Evolutionary conservation across 2,888 invertebrate genomes (phyloP).

Genomic region (Melanostoma mellinum): DNA sequence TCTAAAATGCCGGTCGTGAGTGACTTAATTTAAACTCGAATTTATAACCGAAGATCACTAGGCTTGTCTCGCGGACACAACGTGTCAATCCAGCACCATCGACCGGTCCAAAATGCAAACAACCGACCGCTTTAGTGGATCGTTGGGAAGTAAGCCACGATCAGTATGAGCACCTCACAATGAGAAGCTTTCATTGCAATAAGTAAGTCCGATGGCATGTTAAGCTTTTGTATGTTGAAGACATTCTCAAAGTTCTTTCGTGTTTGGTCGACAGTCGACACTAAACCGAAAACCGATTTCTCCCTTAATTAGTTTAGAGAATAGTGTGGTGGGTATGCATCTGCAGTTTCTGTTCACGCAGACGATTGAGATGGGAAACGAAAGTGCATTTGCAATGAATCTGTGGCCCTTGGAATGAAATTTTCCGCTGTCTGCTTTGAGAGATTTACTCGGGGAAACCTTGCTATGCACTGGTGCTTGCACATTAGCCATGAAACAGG

Average conservation of each 20-base stretch:
- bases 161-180: slow-evolving; percentile 18
- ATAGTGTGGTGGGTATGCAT: not conserved
- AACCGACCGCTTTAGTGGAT: slow-evolving; percentile 62
- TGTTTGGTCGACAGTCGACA: slow-evolving; percentile 2
- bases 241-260: slow-evolving; percentile 40
- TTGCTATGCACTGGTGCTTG: slow-evolving; percentile 37
- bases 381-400: slow-evolving; percentile 51
- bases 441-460: slow-evolving; percentile 28
- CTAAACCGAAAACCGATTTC: slow-evolving; percentile 32
- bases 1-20: slow-evolving; percentile 30
- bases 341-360: not conserved
- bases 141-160: slow-evolving; percentile 51
- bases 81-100: slow-evolving; percentile 20
- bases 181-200: slow-evolving; percentile 54
- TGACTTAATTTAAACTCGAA: slow-evolving; percentile 33
- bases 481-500: slow-evolving; percentile 42
- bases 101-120: slow-evolving; percentile 52
- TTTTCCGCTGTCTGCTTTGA: slow-evolving; percentile 24
- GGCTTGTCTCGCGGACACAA: not conserved
- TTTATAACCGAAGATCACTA: slow-evolving; percentile 35
- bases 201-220: not conserved
- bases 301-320: slow-evolving; percentile 48
- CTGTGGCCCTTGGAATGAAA: slow-evolving; percentile 18
- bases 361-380: slow-evolving; percentile 29
- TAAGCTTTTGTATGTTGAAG: slow-evolving; percentile 45